Evolutionary conservation across 2,888 invertebrate species (phyloP), one percentile per base, ranked within the genome.

Genomic region (Pseudococcus jackbeardsleyi): DNA sequence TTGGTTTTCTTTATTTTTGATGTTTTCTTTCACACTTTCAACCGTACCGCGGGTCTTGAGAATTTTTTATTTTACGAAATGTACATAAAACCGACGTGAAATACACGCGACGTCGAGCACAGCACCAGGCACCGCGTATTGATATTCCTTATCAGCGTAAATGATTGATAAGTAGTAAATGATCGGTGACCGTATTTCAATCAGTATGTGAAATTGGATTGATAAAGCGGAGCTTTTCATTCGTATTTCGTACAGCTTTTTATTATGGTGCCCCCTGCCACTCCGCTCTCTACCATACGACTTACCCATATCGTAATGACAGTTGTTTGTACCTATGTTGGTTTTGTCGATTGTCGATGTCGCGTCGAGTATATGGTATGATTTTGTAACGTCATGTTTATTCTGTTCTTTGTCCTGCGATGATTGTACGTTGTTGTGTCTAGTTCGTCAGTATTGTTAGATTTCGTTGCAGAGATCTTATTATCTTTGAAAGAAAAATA

Each of bases 101-200:
- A 33, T 33, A 33, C 26, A 33, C 26, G 26, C 26, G 26, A 42
- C 42, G 42, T 42, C 42, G 42, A 42, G 42, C 5, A 72, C 33
- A 72, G 1, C 72, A 33, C 15, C 72, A 33, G 5, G 17, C 72
- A 42, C 42, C 42, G 42, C 7, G 7, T 72, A 72, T 72, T 72
- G 72, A 72, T 72, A 72, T 17, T 33, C 39, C 72, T 72, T 72
- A 72, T 72, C 72, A 72, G 72, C 72, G 26, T 33, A 33, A 33
- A 72, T 72, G 72, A 72, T 72, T 72, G 72, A 72, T 72, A 72
- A 72, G 72, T 72, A 72, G 7, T 72, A 72, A 72, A 72, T 72
- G 72, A 72, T 72, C 72, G 33, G 72, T 72, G 33, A 72, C 72
- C 72, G 33, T 72, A 72, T 33, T 72, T 72, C 72, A 72, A 72